These are phyloP conservation scores for Haliclystus octoradiatus DNA, from an alignment of 30 jellyfish, hydroid and myxozoan species.

Conservation along the genomic window DNA sequence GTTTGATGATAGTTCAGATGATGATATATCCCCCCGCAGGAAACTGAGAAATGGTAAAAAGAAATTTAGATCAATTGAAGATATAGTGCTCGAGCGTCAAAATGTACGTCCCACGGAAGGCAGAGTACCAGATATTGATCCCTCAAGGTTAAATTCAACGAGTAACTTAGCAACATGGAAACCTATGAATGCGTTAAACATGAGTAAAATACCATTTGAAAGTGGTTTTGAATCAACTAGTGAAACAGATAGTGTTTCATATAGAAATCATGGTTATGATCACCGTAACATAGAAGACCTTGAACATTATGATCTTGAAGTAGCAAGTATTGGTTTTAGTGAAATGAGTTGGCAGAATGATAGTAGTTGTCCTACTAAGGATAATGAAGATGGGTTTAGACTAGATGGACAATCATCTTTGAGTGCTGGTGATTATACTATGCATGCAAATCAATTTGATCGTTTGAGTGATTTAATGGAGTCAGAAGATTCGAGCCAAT, in stretches of 20 bases:
- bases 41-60: too few species aligned
- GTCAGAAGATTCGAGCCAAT: constrained; percentile 44
- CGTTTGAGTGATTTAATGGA: constrained; percentile 38
- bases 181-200: too few species aligned
- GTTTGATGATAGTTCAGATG: too few species aligned
- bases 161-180: too few species aligned
- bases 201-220: too few species aligned
- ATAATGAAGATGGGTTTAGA: constrained; percentile 23
- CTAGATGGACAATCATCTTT: constrained; percentile 16
- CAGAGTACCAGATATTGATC: too few species aligned
- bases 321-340: constrained; percentile 70
- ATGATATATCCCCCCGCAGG: too few species aligned
- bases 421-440: constrained; percentile 27
- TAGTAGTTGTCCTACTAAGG: constrained; percentile 2
- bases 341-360: constrained; percentile 90
- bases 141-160: too few species aligned
- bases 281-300: constrained; percentile 39
- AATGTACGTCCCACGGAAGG: too few species aligned
- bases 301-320: constrained; percentile 69
- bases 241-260: constrained; percentile 37
- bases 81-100: too few species aligned
- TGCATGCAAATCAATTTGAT: constrained; percentile 26
- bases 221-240: constrained; percentile 83
- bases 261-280: constrained; percentile 21
- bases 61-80: too few species aligned